A percentile compares a stretch with the other conserved stretches of the same genome.
phyloP scores from a whole-genome alignment of 1,140 invertebrate species.

The Lordiphosa stackelbergi region DNA sequence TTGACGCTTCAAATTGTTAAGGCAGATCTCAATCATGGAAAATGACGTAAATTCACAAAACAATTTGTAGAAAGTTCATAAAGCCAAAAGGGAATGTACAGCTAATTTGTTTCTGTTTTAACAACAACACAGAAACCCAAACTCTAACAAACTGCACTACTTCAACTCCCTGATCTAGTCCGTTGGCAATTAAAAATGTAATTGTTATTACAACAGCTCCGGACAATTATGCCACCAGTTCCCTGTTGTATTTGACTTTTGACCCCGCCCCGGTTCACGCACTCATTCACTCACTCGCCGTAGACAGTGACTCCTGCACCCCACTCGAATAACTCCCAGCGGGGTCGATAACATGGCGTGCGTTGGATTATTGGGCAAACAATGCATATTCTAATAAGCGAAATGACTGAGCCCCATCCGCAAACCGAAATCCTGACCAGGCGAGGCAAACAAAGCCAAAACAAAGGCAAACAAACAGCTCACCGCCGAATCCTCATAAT shows the following conservation, averaged over 20 bases:
- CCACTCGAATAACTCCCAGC: constrained; percentile 4
- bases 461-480: constrained; percentile 45
- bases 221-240: constrained; percentile 2
- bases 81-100: too few relatives aligned
- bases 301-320: neutral
- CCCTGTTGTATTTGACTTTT: constrained; percentile 9
- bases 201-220: constrained; percentile 8
- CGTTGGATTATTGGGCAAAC: constrained; percentile 35
- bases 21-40: too few relatives aligned
- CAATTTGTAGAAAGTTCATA: too few relatives aligned
- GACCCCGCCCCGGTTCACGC: neutral
- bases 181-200: constrained; percentile 1
- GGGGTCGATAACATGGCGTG: constrained; percentile 14
- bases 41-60: too few relatives aligned
- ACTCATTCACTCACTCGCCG: neutral
- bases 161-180: neutral
- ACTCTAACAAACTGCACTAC: too few relatives aligned
- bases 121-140: too few relatives aligned
- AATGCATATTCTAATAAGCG: constrained; percentile 52
- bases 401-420: constrained; percentile 42
- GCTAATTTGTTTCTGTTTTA: too few relatives aligned
- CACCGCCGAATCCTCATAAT: constrained; percentile 44
- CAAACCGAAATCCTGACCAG: constrained; percentile 19
- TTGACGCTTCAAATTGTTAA: too few relatives aligned
- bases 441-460: constrained; percentile 46